phyloP scores from a whole-genome alignment of 1,140 invertebrate species.

The Portunus trituberculatus region DNA sequence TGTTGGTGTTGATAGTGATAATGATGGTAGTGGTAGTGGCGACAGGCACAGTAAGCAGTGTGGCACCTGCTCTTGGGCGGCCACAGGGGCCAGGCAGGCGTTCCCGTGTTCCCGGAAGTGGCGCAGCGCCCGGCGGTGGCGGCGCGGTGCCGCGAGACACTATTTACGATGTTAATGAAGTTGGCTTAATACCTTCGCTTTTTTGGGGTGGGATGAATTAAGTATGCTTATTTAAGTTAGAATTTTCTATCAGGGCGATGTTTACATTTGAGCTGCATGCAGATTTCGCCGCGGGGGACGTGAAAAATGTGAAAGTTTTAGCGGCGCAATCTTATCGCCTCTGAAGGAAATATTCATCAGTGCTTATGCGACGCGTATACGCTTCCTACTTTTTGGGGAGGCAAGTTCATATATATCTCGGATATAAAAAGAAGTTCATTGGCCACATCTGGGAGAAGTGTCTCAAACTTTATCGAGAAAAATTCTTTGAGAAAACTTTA shows the following conservation, averaged over 20 bases:
- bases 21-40: too few relatives aligned
- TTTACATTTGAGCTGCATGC: neutral
- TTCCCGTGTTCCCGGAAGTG: too few relatives aligned
- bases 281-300: neutral
- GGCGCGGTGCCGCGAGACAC: neutral
- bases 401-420: neutral
- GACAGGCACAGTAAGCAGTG: too few relatives aligned
- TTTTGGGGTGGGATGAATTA: neutral
- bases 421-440: conserved; percentile 15
- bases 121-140: too few relatives aligned
- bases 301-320: conserved; percentile 2
- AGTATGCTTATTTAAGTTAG: conserved; percentile 23
- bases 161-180: neutral
- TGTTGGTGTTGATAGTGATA: too few relatives aligned
- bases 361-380: neutral
- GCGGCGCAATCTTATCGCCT: conserved; percentile 1
- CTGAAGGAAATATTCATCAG: neutral
- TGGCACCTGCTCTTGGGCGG: too few relatives aligned
- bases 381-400: neutral
- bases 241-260: neutral
- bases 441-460: conserved; percentile 16
- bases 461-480: conserved; percentile 48
- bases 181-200: neutral
- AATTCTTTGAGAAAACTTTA: conserved; percentile 42
- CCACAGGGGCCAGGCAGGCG: too few relatives aligned